Evolutionary conservation across 2,888 invertebrate species (phyloP).

Genomic region (Chromoteleia sp.): DNA sequence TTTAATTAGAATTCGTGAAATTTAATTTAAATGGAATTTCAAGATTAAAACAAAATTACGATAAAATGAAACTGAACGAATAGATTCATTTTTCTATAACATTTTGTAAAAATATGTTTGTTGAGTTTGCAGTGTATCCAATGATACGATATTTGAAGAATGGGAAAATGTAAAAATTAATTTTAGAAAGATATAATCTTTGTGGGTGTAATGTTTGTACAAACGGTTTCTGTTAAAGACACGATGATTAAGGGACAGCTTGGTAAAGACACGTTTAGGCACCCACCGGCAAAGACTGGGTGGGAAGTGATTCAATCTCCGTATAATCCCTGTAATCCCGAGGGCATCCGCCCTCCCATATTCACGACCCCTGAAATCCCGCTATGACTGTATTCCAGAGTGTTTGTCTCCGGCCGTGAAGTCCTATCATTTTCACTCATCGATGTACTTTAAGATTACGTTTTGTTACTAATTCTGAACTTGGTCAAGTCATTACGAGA

Average conservation of each 20-base stretch:
- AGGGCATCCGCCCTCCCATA: slow-evolving; percentile 74
- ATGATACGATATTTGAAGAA: neutral
- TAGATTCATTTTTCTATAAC: neutral
- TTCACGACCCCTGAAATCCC: slow-evolving; percentile 69
- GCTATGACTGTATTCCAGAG: slow-evolving; percentile 64
- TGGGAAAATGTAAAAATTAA: slow-evolving; percentile 22
- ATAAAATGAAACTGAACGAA: neutral
- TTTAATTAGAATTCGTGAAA: too few species aligned
- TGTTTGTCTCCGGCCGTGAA: slow-evolving; percentile 64
- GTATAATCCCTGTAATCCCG: slow-evolving; percentile 81
- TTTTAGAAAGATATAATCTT: slow-evolving; percentile 54
- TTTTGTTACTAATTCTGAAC: slow-evolving; percentile 47
- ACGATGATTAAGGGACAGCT: slow-evolving; percentile 78
- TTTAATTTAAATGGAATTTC: too few species aligned
- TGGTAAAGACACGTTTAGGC: slow-evolving; percentile 76
- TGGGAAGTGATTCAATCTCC: slow-evolving; percentile 81
- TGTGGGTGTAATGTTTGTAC: slow-evolving; percentile 65
- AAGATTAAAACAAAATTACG: too few species aligned
- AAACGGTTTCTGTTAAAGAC: slow-evolving; percentile 75
- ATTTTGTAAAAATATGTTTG: neutral
- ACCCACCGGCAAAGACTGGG: slow-evolving; percentile 72
- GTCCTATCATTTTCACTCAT: slow-evolving; percentile 69
- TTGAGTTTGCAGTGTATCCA: neutral
- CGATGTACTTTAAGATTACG: slow-evolving; percentile 61
- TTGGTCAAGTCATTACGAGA: slow-evolving; percentile 22